Base-by-base conservation (phyloP, 2,888 invertebrate species). In the Platypus cylindrus region DNA sequence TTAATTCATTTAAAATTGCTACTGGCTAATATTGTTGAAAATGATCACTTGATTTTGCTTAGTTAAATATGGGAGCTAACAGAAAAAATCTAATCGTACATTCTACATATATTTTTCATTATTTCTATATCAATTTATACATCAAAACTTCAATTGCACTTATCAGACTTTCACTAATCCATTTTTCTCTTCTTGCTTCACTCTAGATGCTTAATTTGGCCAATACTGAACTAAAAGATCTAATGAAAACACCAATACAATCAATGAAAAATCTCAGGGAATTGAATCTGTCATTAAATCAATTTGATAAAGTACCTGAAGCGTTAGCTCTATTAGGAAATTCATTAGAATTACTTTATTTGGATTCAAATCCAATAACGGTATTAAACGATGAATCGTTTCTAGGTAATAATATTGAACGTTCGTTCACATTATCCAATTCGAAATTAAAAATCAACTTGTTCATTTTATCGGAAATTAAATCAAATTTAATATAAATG, bases 281-380 rank as follows among this genome's bases (percentile, higher is more conserved):
- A 34, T 58, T 79, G 20, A 70, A 73, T 51, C 53, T 79, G 30
- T 68, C 74, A 1, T 65, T 68, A 26, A 79, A 79, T 55, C 58
- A 64, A 30, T 65, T 79, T 33, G 62, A 64, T 26, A 64, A 62
- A 3, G 69, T 78, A 12, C 78, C 79, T 0, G 62, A 65, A 32
- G 66, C 67, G 45, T 52, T 78, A 27, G 64, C 60, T 30, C 50
- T 66, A 33, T 55, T 75, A 17, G 68, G 71, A n/a, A 56, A 55
- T 30, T 66, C 68, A 3, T 57, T 79, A 38, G 61, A 69, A 49
- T 66, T 64, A 35, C 61, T 79, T 12, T 70, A 70, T 22, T 61
- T 79, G 47, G 74, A 75, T 43, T 63, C 67, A 38, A 79, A 79
- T 56, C 66, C 67, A 1, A 66, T 79, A 27, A 54, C 65, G 12